A percentile compares a stretch with the other conserved stretches of the same genome.
Conservation (phyloP, 2,888 invertebrate genomes). For the Apamea crenata region DNA sequence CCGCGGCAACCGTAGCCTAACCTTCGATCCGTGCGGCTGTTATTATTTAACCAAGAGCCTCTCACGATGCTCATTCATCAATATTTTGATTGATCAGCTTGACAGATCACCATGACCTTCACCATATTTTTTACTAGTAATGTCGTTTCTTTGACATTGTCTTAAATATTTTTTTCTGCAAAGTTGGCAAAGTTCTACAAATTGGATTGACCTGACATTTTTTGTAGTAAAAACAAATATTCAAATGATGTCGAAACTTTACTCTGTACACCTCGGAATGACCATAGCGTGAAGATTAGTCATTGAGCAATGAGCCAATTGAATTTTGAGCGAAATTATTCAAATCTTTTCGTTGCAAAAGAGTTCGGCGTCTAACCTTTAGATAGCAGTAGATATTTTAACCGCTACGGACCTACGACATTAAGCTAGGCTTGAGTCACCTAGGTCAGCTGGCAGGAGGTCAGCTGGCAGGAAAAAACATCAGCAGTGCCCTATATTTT, state of each 20-base stretch:
- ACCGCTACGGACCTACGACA: background rate
- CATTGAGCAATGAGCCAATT: slow-evolving; percentile 26
- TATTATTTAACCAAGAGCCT: background rate
- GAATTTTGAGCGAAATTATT: slow-evolving; percentile 9
- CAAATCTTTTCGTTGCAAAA: slow-evolving; percentile 8
- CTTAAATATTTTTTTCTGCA: slow-evolving; percentile 36
- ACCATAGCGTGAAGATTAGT: slow-evolving; percentile 20
- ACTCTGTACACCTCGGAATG: background rate
- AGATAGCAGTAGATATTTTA: background rate
- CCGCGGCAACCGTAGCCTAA: no score
- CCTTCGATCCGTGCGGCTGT: background rate
- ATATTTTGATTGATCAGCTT: slow-evolving; percentile 8
- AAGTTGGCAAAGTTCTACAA: slow-evolving; percentile 16
- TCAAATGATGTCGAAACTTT: background rate
- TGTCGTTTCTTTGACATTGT: slow-evolving; percentile 50
- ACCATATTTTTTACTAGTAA: slow-evolving; percentile 1
- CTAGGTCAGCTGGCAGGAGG: background rate
- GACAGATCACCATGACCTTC: slow-evolving; percentile 24
- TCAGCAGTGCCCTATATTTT: background rate
- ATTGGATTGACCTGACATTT: slow-evolving; percentile 18
- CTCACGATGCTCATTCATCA: slow-evolving; percentile 6
- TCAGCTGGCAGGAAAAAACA: background rate
- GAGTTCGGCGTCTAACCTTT: slow-evolving; percentile 25
- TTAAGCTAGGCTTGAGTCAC: background rate
- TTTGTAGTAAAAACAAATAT: slow-evolving; percentile 18